A percentile compares a stretch with the other conserved stretches of the same genome.
Conservation (phyloP, 2,797 vertebrate genomes). For the Cirrhinus molitorella region DNA sequence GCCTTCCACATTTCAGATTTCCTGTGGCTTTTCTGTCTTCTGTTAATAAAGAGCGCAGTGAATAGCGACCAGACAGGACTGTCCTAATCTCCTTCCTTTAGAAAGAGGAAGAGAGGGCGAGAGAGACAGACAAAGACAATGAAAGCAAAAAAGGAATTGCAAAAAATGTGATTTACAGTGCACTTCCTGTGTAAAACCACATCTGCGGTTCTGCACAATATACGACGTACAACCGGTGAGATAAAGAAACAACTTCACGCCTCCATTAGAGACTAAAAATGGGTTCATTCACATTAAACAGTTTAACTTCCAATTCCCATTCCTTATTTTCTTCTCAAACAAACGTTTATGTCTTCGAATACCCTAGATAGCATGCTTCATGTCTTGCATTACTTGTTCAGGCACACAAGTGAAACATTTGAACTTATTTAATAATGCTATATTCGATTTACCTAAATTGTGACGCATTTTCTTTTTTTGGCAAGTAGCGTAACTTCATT, state of each 20-base stretch:
- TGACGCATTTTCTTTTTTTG: not conserved
- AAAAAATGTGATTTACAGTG: conserved; percentile 33
- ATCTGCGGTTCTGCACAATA: conserved; percentile 15
- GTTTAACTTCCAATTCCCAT: not conserved
- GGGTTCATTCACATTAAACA: not conserved
- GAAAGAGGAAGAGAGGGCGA: conserved; percentile 46
- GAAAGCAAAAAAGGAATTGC: conserved; percentile 65
- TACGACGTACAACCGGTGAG: not conserved
- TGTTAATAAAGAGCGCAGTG: not conserved
- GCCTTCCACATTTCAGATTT: conserved; percentile 54
- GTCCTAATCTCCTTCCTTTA: conserved; percentile 27
- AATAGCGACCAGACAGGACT: conserved; percentile 25
- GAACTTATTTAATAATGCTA: conserved; percentile 29
- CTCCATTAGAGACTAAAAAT: not conserved
- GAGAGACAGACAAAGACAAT: conserved; percentile 32
- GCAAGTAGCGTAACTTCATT: not conserved
- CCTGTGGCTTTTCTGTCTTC: conserved; percentile 25
- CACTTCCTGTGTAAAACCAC: conserved; percentile 53
- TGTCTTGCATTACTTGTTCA: conserved; percentile 11
- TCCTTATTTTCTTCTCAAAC: not conserved
- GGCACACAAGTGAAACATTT: not conserved
- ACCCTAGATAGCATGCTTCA: not conserved
- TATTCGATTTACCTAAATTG: not conserved
- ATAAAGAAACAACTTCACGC: not conserved
- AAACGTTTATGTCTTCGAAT: not conserved